phyloP scores from a whole-genome alignment of 2,888 invertebrate species.

The Euspilapteryx auroguttella region DNA sequence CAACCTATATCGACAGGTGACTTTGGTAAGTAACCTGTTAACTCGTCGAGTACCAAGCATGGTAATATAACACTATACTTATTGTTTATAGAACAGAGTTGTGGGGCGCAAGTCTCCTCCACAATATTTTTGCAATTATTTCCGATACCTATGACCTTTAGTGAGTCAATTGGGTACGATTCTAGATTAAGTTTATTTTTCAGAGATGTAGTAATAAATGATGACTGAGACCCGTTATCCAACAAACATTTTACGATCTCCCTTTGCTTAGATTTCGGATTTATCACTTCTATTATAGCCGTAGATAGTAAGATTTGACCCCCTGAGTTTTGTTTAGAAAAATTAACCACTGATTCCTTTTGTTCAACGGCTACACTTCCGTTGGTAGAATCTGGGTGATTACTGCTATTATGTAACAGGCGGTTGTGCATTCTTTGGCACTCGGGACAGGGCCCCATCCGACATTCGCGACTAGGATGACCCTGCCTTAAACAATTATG shows the following conservation, averaged over 20 bases:
- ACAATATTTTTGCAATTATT: conserved; percentile 4
- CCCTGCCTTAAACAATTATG: conserved; percentile 9
- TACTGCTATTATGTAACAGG: conserved; percentile 5
- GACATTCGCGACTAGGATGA: conserved; percentile 6
- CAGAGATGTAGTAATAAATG: conserved; percentile 8
- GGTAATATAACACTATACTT: conserved; percentile 1
- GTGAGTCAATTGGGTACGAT: conserved; percentile 5
- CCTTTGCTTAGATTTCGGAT: background rate
- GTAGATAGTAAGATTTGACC: background rate
- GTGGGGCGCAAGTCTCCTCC: conserved; percentile 2
- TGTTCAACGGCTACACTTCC: background rate
- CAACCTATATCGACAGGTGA: conserved; percentile 2
- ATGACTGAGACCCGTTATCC: conserved; percentile 11
- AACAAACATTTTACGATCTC: background rate
- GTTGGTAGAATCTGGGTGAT: background rate
- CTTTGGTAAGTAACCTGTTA: conserved; percentile 7
- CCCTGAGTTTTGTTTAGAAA: background rate
- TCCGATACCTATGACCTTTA: conserved; percentile 8
- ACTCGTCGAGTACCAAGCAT: conserved; percentile 3
- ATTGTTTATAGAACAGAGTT: background rate
- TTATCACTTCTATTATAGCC: background rate
- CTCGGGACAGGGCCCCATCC: background rate
- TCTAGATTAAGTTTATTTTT: conserved; percentile 7
- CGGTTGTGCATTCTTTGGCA: conserved; percentile 8
- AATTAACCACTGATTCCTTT: background rate